Conservation (phyloP, 2,113 vertebrate genomes). For the Noturus placidus region DNA sequence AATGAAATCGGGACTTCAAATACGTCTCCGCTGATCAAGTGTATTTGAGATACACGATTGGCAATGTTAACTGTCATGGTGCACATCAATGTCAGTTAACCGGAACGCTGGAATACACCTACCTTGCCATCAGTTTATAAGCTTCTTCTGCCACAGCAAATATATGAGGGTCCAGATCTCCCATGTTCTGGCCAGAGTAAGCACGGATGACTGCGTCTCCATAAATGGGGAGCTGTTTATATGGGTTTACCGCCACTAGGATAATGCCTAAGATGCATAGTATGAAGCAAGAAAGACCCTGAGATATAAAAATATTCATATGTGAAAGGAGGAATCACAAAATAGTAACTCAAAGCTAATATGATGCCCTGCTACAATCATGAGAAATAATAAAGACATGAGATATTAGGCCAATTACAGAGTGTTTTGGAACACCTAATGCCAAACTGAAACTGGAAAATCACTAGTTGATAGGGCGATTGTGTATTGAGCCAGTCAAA, state of each 20-base stretch:
- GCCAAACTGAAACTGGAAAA: neutral
- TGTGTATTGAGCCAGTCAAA: neutral
- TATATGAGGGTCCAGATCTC: constrained; percentile 98
- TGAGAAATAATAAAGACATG: neutral
- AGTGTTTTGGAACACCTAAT: neutral
- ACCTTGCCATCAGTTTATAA: constrained; percentile 99
- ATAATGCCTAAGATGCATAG: constrained; percentile 83
- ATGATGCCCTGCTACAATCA: neutral
- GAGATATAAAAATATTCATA: neutral
- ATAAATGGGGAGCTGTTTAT: constrained; percentile 90
- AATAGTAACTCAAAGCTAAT: neutral
- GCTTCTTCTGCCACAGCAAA: constrained; percentile 98
- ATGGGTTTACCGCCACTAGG: constrained; percentile 95
- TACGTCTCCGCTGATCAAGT: neutral
- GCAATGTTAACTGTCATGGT: neutral
- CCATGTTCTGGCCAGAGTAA: constrained; percentile 96
- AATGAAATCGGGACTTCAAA: neutral
- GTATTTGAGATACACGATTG: neutral
- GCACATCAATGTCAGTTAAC: neutral
- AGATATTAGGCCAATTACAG: neutral
- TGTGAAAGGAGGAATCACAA: neutral
- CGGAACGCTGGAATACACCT: constrained; percentile 15
- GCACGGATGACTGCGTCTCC: constrained; percentile 96
- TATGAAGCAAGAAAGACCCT: neutral
- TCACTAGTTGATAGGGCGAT: neutral